A percentile compares a stretch with the other conserved stretches of the same genome.
Evolutionary conservation across 2,113 vertebrate species (phyloP).

Genomic region (Cyrtonyx montezumae): DNA sequence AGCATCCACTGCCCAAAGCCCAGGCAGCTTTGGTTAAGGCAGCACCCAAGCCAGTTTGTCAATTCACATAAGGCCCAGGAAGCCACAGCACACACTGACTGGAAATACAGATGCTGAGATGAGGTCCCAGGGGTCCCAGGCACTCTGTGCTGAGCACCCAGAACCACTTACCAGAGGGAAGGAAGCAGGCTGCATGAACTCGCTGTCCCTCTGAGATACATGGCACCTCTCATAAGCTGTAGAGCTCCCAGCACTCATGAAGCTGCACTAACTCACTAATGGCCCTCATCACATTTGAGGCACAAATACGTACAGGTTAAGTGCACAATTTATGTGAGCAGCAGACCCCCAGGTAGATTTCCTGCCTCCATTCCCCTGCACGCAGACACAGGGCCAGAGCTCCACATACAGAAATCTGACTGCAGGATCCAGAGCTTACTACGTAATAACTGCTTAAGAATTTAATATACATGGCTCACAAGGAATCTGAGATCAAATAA

Average conservation of each 20-base stretch:
- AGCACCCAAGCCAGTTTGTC: not conserved
- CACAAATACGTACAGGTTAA: not conserved
- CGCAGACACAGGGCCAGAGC: not conserved
- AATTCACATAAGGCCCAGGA: not conserved
- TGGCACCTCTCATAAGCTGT: fast-evolving
- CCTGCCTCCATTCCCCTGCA: not conserved
- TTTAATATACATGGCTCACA: not conserved
- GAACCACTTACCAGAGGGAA: not conserved
- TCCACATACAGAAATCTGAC: not conserved
- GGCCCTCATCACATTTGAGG: fast-evolving
- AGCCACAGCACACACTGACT: not conserved
- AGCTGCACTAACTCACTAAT: not conserved
- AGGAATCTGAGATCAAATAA: not conserved
- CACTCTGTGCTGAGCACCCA: not conserved
- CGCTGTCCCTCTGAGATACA: not conserved
- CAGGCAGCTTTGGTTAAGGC: not conserved
- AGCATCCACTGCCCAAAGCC: not conserved
- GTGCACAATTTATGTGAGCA: fast-evolving
- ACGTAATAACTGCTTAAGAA: not conserved
- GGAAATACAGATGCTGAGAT: not conserved
- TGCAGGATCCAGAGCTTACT: not conserved
- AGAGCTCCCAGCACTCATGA: not conserved
- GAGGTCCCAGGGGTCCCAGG: not conserved
- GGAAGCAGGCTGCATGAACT: not conserved
- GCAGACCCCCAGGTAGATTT: fast-evolving